Base-by-base conservation (phyloP, 2,888 invertebrate species). In the Epiblema foenella region DNA sequence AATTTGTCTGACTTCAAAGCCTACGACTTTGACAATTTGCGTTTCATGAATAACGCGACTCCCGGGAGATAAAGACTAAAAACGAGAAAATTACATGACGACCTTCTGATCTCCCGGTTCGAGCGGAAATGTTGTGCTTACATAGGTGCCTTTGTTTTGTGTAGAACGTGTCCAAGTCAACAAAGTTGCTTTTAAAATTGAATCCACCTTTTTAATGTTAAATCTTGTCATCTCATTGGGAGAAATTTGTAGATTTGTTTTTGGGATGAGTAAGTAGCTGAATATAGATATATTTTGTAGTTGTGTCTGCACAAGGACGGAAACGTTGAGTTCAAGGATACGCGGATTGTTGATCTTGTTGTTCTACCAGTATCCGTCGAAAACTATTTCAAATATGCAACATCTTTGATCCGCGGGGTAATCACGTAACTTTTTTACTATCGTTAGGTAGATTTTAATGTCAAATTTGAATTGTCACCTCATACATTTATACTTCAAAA, bases 21-120 rank as follows among this genome's bases (percentile, higher is more conserved):
- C 72, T 62, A 73, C 75, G 74, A 76, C 79, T 81, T 81, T 81
- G 81, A 79, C 79, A 82, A 82, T 83, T 83, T 82, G 65, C 76
- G 73, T 80, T 78, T 77, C 76, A 77, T 78, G 75, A 77, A 78
- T 77, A 77, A 75, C 69, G 65, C 60, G 37, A 66, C 70, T 74
- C 73, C 68, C 67, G 59, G 58, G 68, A 69, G 67, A 77, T 69
- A 64, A 77, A 68, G 65, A 52, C 52, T 67, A 58, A 74, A 73
- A 75, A 76, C 73, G 73, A 75, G 75, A 76, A 78, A 79, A 81
- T 82, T 77, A 73, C 67, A 67, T 62, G 69, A 56, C 57, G 71
- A 76, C 75, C 74, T 75, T 76, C 75, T 75, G 74, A 72, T 68
- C 39, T 37, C 37, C 33, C 37, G 54, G 24, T 64, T 60, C 54